These are phyloP conservation scores for Melanotaenia nigrans DNA, from an alignment of 2,797 vertebrate species.

Conservation along the genomic window DNA sequence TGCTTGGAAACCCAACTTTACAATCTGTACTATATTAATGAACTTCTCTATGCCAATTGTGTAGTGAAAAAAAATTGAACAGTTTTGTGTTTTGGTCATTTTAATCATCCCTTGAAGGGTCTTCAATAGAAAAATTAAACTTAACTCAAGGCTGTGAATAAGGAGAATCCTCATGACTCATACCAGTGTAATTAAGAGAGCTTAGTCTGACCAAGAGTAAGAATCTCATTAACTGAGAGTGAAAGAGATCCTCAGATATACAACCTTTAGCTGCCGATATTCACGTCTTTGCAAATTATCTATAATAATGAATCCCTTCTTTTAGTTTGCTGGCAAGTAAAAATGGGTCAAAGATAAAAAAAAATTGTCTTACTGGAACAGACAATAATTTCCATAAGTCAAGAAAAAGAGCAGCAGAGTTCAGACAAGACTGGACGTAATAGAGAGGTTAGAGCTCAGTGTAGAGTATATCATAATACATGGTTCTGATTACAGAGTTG, in stretches of 20 bases:
- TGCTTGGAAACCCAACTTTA: background rate
- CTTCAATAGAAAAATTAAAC: conserved; percentile 16
- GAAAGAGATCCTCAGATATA: background rate
- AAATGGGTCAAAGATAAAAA: background rate
- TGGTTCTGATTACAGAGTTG: background rate
- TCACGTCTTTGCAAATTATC: conserved; percentile 9
- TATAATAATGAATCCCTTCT: background rate
- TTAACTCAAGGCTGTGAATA: conserved; percentile 2
- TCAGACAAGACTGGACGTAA: background rate
- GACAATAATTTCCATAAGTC: background rate
- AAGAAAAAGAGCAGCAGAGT: background rate
- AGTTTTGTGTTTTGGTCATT: conserved; percentile 8
- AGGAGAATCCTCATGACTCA: background rate
- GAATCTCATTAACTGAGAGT: conserved; percentile 12
- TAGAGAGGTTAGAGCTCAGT: background rate
- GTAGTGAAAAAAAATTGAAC: background rate
- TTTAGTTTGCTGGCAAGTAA: conserved; percentile 1
- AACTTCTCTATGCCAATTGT: too few species aligned
- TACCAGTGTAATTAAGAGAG: conserved; percentile 6
- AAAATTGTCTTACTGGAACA: background rate
- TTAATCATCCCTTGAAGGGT: conserved; percentile 1
- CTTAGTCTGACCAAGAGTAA: conserved; percentile 1
- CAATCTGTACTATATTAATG: background rate
- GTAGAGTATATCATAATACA: background rate
- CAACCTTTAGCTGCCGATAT: conserved; percentile 14